phyloP scores from a whole-genome alignment of 2,888 invertebrate genomes.

The Petrolisthes cinctipes region DNA sequence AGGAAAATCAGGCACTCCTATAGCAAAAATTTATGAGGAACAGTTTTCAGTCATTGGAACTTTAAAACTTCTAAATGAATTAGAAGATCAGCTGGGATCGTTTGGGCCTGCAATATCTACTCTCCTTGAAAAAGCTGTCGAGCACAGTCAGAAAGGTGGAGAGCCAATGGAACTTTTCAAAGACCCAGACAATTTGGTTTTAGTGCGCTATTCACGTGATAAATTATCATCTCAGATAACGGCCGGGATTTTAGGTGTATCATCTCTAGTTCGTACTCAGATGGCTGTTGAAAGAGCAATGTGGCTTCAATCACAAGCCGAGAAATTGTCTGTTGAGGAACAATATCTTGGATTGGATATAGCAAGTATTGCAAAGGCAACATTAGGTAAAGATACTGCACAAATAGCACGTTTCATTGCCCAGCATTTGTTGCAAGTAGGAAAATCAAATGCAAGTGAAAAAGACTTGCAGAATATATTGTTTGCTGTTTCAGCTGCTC shows the following conservation, averaged over 20 bases:
- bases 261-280: slow-evolving; percentile 82
- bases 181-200: slow-evolving; percentile 78
- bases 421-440: slow-evolving; percentile 82
- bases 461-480: slow-evolving; percentile 84
- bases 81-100: slow-evolving; percentile 87
- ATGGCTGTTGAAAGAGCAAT: slow-evolving; percentile 73
- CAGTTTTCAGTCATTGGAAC: slow-evolving; percentile 63
- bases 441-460: slow-evolving; percentile 84
- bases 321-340: slow-evolving; percentile 62
- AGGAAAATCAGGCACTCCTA: neutral
- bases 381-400: slow-evolving; percentile 77
- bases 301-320: slow-evolving; percentile 69
- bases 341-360: slow-evolving; percentile 56
- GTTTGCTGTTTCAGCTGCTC: slow-evolving; percentile 82
- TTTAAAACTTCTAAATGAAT: slow-evolving; percentile 81
- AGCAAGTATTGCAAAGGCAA: slow-evolving; percentile 68
- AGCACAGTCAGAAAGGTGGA: slow-evolving; percentile 75
- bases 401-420: slow-evolving; percentile 86
- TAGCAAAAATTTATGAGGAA: slow-evolving; percentile 22
- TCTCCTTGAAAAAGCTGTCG: slow-evolving; percentile 81
- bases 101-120: slow-evolving; percentile 84
- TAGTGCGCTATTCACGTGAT: slow-evolving; percentile 88
- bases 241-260: slow-evolving; percentile 80
- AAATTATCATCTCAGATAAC: slow-evolving; percentile 84
- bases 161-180: slow-evolving; percentile 79